Conservation (phyloP, 2,888 invertebrate genomes). For the Drosophila vallismaia region DNA sequence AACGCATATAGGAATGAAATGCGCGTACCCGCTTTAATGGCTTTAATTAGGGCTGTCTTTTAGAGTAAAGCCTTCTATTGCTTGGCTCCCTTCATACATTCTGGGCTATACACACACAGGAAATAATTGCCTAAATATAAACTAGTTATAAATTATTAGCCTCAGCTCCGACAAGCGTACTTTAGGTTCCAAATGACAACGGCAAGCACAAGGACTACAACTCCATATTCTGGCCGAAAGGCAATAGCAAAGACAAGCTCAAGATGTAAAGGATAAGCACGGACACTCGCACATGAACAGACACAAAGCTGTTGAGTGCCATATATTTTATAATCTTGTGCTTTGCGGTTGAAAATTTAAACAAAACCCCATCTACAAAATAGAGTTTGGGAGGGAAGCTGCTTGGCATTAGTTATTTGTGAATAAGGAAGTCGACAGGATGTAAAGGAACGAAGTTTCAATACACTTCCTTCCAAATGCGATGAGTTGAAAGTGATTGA, state of each 20-base stretch:
- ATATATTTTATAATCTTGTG: conserved; percentile 68
- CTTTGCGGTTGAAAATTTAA: conserved; percentile 62
- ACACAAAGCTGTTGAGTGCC: conserved; percentile 44
- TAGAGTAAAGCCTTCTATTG: conserved; percentile 45
- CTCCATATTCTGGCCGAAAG: conserved; percentile 16
- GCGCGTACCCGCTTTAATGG: conserved; percentile 59
- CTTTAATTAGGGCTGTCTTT: conserved; percentile 57
- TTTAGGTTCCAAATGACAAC: conserved; percentile 60
- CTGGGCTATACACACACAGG: conserved; percentile 36
- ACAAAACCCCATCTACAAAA: conserved; percentile 60
- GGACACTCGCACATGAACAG: conserved; percentile 27
- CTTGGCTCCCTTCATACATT: conserved; percentile 15
- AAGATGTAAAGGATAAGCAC: conserved; percentile 60
- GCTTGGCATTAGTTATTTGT: conserved; percentile 41
- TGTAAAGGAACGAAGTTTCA: conserved; percentile 13
- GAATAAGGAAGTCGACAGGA: conserved; percentile 9
- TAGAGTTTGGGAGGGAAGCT: conserved; percentile 18
- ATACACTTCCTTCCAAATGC: conserved; percentile 23
- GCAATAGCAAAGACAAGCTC: conserved; percentile 41
- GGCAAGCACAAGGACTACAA: conserved; percentile 19
- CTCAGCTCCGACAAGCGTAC: conserved; percentile 59
- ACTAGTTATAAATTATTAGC: conserved; percentile 77
- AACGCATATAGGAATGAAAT: conserved; percentile 53
- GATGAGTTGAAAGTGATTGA: background rate
- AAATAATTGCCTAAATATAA: conserved; percentile 79